Base-by-base conservation (phyloP, 2,797 vertebrate genomes). In the Harpagifer antarcticus region DNA sequence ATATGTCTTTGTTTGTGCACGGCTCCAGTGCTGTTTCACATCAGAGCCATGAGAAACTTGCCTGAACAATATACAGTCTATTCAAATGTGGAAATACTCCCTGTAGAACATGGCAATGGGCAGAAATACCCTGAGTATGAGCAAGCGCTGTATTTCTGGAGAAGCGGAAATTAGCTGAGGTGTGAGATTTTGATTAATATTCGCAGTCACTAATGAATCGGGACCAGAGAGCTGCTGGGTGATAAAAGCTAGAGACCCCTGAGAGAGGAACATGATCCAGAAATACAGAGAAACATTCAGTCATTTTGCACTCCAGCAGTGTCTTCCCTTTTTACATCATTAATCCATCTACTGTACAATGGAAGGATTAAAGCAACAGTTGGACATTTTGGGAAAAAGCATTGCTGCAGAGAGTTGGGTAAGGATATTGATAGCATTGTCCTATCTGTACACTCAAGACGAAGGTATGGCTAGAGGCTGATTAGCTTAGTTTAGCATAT, bases 181-280 rank as follows among this genome's bases (percentile, higher is more conserved):
- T 83, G 79, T 78, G 61, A 42, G 66, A 78, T 79, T 81, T 57
- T 91, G 83, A 89, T 90, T 77, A 79, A 92, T 92, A 81, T 76
- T 81, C 69, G 58, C 63, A 58, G 50, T 56, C 68, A 61, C 58
- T 88, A 76, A 84, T 81, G 81, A 81, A 56, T 72, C 15, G 58
- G 78, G 60, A 70, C 52, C 70, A 64, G 68, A 74, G 54, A 71
- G 23, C 60, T 43, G 19, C 67, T 59, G 76, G 49, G 59, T 63
- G 43, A 64, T 71, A 43, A 65, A n/a, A 64, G 62, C 42, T 1
- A 16, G 42, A 65, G 31, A 73, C 19, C 42, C 53, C 60, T 44
- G 55, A 23, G 67, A 81, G 54, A 71, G 57, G 9, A 11, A 3
- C 19, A 20, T 27, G 33, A 74, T 52, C 31, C 60, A 67, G 50